Conservation (phyloP, 1,140 invertebrate species). For the Scaptodrosophila lebanonensis region DNA sequence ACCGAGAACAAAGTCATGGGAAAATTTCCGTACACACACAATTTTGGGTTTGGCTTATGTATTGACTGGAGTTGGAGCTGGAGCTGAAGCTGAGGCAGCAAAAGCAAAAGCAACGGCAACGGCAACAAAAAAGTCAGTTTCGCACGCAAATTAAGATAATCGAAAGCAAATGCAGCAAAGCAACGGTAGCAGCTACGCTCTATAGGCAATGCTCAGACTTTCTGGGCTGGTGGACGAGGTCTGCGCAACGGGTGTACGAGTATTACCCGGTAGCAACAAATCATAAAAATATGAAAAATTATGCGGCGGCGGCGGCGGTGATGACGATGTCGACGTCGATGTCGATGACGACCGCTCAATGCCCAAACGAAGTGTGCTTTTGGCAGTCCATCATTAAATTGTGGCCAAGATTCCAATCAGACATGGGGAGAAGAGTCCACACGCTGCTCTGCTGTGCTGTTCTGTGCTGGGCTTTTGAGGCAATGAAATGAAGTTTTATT, state of each 20-base stretch:
- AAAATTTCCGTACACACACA: constrained; percentile 75
- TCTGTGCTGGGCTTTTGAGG: constrained; percentile 31
- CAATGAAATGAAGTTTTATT: constrained; percentile 26
- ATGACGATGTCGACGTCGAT: constrained; percentile 40
- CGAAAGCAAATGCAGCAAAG: constrained; percentile 72
- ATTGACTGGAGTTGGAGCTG: constrained; percentile 18
- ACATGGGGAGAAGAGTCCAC: constrained; percentile 38
- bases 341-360: constrained; percentile 15
- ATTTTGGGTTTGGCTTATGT: constrained; percentile 74
- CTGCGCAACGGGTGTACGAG: constrained; percentile 60
- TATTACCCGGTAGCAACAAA: constrained; percentile 74
- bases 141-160: constrained; percentile 77
- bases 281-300: constrained; percentile 76
- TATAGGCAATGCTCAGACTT: constrained; percentile 66
- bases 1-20: constrained; percentile 59
- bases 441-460: constrained; percentile 5
- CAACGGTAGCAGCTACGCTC: constrained; percentile 62
- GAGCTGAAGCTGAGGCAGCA: constrained; percentile 1
- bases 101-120: constrained; percentile 6
- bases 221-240: constrained; percentile 4
- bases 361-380: constrained; percentile 67
- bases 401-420: constrained; percentile 73
- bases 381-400: constrained; percentile 75
- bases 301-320: constrained; percentile 37
- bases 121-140: constrained; percentile 70